Base-by-base conservation (phyloP, 2,797 vertebrate genomes). In the Cercopithecus hamlyni region DNA sequence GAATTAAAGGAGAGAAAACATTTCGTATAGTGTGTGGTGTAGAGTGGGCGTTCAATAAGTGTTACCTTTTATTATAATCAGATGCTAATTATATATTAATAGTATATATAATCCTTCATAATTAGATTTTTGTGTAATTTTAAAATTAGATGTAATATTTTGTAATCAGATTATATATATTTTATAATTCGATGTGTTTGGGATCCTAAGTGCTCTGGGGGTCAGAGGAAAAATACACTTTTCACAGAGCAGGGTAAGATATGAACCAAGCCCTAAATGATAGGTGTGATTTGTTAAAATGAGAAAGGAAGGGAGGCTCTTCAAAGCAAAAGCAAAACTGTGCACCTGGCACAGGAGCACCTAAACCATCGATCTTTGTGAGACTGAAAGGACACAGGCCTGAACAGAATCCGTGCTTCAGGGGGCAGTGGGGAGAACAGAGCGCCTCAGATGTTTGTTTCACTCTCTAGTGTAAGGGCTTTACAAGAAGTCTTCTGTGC, bases 301-400 rank as follows among this genome's bases (percentile, higher is more conserved):
- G 52, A 58, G 61, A 67, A 57, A 76, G 26, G 36, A n/a, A 67
- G 61, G 19, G 36, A 57, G 48, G 15, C 6, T 33, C 27, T 4
- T 79, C 81, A 64, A 75, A 39, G 33, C 45, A 48, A 48, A 93
- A 20, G 7, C 22, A 70, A 22, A 81, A 61, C 5, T 12, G 41
- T 0, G 4, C 19, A 83, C 12, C 30, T 27, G 7, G 36, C 36
- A 3, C 13, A 41, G 50, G 41, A 55, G 13, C 33, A 50, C 12
- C 14, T 67, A 43, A 70, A 12, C 3, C 19, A 27, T 41, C 1
- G 5, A 9, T 17, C 7, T 26, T 55, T 0, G 1, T 45, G 12
- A 50, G 33, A 4, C 0, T 11, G 45, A 33, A 41, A 43, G 22
- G 39, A 48, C n/a, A 12, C 9, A 15, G 73, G 52, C 36, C 0